phyloP scores from a whole-genome alignment of 2,113 vertebrate species.

The Alces alces region DNA sequence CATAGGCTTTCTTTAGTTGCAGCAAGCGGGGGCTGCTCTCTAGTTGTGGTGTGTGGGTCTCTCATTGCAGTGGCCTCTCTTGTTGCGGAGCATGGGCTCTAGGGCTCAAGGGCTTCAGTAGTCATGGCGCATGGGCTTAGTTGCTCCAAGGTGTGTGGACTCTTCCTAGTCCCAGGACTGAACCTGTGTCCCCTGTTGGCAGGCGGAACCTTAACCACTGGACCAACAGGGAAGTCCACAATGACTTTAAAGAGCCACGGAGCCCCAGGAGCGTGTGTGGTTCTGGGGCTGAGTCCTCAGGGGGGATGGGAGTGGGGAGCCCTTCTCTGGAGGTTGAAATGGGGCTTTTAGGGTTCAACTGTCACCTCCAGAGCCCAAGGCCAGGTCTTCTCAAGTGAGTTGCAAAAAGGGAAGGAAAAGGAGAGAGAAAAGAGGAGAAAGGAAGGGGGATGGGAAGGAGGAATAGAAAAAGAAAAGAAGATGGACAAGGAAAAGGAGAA shows the following conservation, averaged over 20 bases:
- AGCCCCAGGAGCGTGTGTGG: neutral
- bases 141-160: neutral
- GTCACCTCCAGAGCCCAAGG: neutral
- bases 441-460: neutral
- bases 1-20: neutral
- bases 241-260: neutral
- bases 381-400: neutral
- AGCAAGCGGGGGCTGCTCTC: neutral
- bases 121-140: neutral
- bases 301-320: neutral
- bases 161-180: neutral
- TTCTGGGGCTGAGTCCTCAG: neutral
- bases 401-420: neutral
- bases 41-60: neutral
- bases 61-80: neutral
- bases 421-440: neutral
- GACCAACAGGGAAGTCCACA: neutral
- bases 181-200: neutral
- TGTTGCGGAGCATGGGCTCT: too few species aligned
- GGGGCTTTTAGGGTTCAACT: neutral
- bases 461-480: neutral
- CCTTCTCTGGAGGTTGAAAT: neutral
- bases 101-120: neutral
- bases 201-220: neutral
- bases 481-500: neutral